phyloP scores from a whole-genome alignment of 2,113 vertebrate genomes.

The Phylloscopus whistleri region DNA sequence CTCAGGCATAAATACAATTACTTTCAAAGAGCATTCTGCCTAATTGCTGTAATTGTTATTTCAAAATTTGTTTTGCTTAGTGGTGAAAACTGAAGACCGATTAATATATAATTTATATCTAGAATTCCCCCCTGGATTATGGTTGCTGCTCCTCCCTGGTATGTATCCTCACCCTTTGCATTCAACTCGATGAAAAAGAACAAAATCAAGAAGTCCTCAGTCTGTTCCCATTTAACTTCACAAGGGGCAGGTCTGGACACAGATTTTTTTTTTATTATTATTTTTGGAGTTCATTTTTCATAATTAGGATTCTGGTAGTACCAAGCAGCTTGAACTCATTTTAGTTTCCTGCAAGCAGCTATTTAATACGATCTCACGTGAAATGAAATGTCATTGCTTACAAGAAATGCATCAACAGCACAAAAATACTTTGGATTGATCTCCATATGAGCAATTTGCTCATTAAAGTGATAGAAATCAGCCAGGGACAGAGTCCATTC shows the following conservation, averaged over 20 bases:
- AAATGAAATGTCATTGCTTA: neutral
- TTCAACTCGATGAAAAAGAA: neutral
- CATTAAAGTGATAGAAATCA: neutral
- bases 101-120: neutral
- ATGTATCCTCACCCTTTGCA: neutral
- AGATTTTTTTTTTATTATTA: neutral
- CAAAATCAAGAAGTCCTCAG: neutral
- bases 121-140: neutral
- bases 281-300: neutral
- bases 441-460: neutral
- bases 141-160: neutral
- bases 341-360: neutral
- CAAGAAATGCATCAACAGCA: neutral
- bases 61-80: neutral
- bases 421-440: neutral
- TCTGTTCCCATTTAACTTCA: neutral
- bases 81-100: neutral
- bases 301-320: neutral
- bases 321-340: conserved; percentile 10
- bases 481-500: neutral
- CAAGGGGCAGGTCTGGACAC: neutral
- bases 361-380: neutral
- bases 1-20: neutral
- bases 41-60: neutral
- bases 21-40: neutral